Evolutionary conservation across 2,888 invertebrate genomes (phyloP).

Genomic region (Andricus quercusramuli): DNA sequence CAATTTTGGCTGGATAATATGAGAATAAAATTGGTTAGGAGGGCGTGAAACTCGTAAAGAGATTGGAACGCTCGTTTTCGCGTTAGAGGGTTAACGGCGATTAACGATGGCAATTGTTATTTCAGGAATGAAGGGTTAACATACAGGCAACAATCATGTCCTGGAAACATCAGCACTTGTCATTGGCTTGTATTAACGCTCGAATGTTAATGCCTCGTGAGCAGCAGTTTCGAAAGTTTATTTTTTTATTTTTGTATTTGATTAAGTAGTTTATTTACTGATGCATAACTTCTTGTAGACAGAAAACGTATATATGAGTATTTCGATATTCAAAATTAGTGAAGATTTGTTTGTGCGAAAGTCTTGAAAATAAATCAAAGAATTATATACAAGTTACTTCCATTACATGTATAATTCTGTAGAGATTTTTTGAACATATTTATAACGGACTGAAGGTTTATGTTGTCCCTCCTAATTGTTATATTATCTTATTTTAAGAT

Average conservation of each 20-base stretch:
- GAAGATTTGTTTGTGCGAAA: too few species aligned
- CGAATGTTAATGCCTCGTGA: constrained; percentile 54
- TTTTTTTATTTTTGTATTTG: constrained; percentile 31
- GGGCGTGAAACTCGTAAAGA: background rate
- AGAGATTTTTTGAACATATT: too few species aligned
- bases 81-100: constrained; percentile 1
- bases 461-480: too few species aligned
- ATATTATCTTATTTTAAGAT: too few species aligned
- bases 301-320: background rate
- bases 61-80: background rate
- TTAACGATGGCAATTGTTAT: constrained; percentile 37
- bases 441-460: too few species aligned
- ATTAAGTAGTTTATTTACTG: background rate
- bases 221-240: constrained; percentile 45
- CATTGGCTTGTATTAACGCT: constrained; percentile 55
- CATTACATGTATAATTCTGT: too few species aligned
- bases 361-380: too few species aligned
- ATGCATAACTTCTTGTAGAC: background rate
- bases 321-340: too few species aligned
- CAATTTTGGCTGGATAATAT: background rate
- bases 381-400: too few species aligned
- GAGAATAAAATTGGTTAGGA: background rate
- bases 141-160: constrained; percentile 73
- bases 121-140: constrained; percentile 59
- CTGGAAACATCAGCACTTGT: constrained; percentile 66